A percentile compares a stretch with the other conserved stretches of the same genome.
Conservation (phyloP, 2,797 vertebrate species). For the Tarsius wallacei region DNA sequence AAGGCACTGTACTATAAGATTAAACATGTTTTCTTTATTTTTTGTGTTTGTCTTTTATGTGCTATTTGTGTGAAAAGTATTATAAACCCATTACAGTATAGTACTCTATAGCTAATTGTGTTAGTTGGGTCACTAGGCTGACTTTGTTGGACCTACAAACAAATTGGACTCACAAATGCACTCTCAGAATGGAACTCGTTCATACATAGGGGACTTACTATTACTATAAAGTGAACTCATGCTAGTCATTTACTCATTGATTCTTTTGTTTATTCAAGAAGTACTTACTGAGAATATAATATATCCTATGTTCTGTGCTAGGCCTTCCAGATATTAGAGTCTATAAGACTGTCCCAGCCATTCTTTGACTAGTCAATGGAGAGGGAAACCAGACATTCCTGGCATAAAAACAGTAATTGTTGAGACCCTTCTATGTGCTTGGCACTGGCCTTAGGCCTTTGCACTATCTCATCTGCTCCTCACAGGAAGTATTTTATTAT, state of each 20-base stretch:
- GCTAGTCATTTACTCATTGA: neutral
- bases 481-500: fast-evolving
- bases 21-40: no score
- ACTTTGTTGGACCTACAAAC: no score
- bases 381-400: neutral
- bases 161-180: no score
- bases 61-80: no score
- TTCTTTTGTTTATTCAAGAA: neutral
- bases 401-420: neutral
- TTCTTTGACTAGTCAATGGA: neutral
- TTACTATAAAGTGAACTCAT: neutral
- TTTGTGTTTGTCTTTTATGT: no score
- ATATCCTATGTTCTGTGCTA: fast-evolving
- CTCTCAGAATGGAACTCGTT: no score
- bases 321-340: neutral
- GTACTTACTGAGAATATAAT: neutral
- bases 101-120: no score
- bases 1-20: no score
- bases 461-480: no score
- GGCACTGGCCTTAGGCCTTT: neutral
- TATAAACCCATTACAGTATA: no score
- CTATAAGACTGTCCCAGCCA: neutral
- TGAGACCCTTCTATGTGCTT: neutral
- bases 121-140: no score
- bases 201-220: no score